phyloP scores from a whole-genome alignment of 2,888 invertebrate species.

The Tortricodes alternella region DNA sequence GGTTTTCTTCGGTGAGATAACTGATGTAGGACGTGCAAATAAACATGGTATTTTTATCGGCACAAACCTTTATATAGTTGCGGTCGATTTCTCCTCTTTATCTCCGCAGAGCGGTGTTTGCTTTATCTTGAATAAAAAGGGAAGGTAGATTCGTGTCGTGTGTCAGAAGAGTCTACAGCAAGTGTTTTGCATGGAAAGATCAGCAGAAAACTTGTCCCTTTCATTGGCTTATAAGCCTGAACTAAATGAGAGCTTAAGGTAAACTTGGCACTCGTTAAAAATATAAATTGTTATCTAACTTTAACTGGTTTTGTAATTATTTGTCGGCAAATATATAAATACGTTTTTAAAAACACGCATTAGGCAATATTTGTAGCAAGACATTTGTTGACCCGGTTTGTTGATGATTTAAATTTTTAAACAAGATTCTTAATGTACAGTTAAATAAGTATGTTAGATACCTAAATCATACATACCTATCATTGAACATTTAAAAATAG shows the following conservation, averaged over 20 bases:
- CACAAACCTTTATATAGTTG: constrained; percentile 82
- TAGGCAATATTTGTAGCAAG: no score
- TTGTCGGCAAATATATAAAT: neutral
- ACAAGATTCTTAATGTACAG: no score
- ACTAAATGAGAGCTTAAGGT: constrained; percentile 13
- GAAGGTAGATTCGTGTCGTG: constrained; percentile 57
- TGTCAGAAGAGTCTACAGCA: constrained; percentile 53
- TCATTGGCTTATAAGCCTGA: constrained; percentile 16
- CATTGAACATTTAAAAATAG: no score
- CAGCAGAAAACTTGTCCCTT: constrained; percentile 16
- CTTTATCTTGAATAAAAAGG: constrained; percentile 78
- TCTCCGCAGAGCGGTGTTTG: constrained; percentile 76
- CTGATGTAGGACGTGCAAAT: constrained; percentile 82
- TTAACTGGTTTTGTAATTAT: neutral
- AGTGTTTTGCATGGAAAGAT: constrained; percentile 45
- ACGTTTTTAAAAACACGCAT: no score
- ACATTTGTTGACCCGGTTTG: no score
- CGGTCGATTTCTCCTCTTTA: constrained; percentile 81
- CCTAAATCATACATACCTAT: no score
- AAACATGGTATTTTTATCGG: constrained; percentile 82
- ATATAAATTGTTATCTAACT: neutral
- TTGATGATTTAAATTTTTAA: no score
- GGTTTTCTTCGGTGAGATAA: constrained; percentile 55
- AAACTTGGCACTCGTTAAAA: neutral
- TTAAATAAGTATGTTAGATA: no score